Evolutionary conservation across 1,140 invertebrate species (phyloP), one percentile per base, ranked within the genome.

Genomic region (Euura saliciscinereae): DNA sequence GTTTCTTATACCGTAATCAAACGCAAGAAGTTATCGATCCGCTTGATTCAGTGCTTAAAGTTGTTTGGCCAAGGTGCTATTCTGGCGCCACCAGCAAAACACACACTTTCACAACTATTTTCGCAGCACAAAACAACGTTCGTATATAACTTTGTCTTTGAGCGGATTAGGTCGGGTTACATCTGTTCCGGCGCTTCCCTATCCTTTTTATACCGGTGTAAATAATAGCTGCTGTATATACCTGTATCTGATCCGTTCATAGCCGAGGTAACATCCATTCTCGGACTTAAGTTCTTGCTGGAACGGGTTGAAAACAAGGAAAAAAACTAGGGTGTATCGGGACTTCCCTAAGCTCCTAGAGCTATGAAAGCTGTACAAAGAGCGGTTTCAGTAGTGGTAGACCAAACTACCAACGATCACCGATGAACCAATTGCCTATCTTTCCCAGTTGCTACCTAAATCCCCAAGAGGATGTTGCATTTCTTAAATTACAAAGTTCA

Each of bases 1-100:
- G 79, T 78, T 65, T 65, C 3, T n/a, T 11, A 5, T 59, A 59
- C 28, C 28, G 28, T 28, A 28, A 28, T 28, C 28, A 28, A 28
- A 28, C 28, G 28, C 28, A 28, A 28, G 28, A 28, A 28, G 28
- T 28, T 28, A 28, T 28, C 28, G 28, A 28, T 28, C 28, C 28
- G 28, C 28, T 28, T 28, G 28, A 28, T 28, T 28, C 28, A 28
- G 28, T 28, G 28, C 28, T 28, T 28, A 28, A 1, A 28, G 28
- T 28, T 28, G 28, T 28, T 28, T 28, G 28, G 28, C 28, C 28
- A 28, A 28, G 28, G 28, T 28, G 28, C 28, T 28, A 1, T 28
- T 28, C 28, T 28, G 28, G 28, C 28, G 28, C 28, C 28, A 28
- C 28, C 28, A 28, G 28, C 28, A 28, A 28, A 28, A 28, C 28